A percentile compares a stretch with the other conserved stretches of the same genome.
Conservation (phyloP, 2,113 vertebrate genomes). For the Gasterosteus aculeatus region DNA sequence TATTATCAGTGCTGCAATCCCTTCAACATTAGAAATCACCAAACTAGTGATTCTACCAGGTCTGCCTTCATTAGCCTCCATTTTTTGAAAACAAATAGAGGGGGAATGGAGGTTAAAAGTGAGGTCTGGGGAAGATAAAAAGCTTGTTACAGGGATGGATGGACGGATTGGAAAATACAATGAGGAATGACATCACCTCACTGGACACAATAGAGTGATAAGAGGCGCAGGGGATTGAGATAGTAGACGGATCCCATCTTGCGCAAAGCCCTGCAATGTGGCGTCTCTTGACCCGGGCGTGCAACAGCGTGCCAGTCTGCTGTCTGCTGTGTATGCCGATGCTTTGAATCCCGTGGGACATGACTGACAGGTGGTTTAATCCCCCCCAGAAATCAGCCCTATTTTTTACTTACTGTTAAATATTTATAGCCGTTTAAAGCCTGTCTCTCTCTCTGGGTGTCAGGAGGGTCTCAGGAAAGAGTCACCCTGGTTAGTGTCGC, state of each 20-base stretch:
- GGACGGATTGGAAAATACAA: conserved; percentile 28
- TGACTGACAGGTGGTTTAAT: conserved; percentile 64
- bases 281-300: conserved; percentile 31
- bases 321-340: conserved; percentile 13
- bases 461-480: neutral
- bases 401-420: conserved; percentile 57
- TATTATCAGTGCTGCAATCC: neutral
- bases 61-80: neutral
- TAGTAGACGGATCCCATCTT: conserved; percentile 44
- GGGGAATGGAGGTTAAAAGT: conserved; percentile 29
- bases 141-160: conserved; percentile 27
- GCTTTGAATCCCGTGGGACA: conserved; percentile 16
- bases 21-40: neutral
- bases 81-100: conserved; percentile 15
- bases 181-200: conserved; percentile 63
- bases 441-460: conserved; percentile 20
- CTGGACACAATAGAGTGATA: conserved; percentile 56
- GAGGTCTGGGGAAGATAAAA: conserved; percentile 48
- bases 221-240: conserved; percentile 49
- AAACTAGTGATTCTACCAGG: neutral
- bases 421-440: conserved; percentile 69
- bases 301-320: conserved; percentile 9
- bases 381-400: conserved; percentile 41
- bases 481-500: conserved; percentile 11
- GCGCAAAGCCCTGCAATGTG: conserved; percentile 47